Evolutionary conservation across 2,113 vertebrate species (phyloP).

Genomic region (Cichladusa arquata): DNA sequence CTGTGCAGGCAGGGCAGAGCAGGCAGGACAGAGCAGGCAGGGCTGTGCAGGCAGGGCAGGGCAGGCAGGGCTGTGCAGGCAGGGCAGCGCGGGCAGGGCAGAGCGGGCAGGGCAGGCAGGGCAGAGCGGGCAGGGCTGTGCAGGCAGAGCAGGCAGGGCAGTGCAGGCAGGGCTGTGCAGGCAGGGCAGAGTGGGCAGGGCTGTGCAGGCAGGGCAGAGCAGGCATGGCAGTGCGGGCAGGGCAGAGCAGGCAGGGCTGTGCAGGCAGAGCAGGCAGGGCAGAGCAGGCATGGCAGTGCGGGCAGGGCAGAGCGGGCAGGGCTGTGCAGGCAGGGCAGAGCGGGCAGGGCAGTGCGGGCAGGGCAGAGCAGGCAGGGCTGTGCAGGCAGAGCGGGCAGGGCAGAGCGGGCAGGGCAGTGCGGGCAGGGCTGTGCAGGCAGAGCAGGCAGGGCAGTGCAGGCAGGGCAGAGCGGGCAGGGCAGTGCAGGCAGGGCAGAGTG

Average conservation of each 20-base stretch:
- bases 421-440: neutral
- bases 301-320: too few relatives aligned
- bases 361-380: neutral
- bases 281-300: too few relatives aligned
- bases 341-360: rapidly evolving
- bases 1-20: neutral
- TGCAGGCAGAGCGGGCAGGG: too few relatives aligned
- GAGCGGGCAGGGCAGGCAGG: neutral
- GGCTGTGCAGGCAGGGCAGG: neutral
- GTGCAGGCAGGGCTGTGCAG: too few relatives aligned
- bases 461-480: too few relatives aligned
- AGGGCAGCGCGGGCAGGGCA: too few relatives aligned
- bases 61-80: too few relatives aligned
- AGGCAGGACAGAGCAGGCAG: neutral
- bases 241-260: neutral
- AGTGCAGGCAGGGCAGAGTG: too few relatives aligned
- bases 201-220: too few relatives aligned
- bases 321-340: neutral
- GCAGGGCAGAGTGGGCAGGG: neutral
- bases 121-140: neutral
- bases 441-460: neutral
- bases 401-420: neutral
- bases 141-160: neutral
- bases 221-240: too few relatives aligned
- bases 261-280: neutral